phyloP scores from a whole-genome alignment of 1,140 invertebrate genomes.

The Leptopilina boulardi region DNA sequence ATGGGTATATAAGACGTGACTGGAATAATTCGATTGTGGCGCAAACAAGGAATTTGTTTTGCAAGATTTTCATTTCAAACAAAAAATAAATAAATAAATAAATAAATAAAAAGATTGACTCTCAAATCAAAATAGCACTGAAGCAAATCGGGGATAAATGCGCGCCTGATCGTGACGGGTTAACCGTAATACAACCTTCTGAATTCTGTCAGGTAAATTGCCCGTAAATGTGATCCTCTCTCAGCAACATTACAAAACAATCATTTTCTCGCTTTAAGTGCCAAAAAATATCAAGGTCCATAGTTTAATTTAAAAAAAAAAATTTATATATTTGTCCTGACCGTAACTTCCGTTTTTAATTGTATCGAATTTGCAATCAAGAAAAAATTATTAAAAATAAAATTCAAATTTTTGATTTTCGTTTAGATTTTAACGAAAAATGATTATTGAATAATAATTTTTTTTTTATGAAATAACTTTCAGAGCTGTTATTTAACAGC shows the following conservation, averaged over 20 bases:
- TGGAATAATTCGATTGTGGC: too few species aligned
- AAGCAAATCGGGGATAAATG: conserved; percentile 59
- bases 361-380: too few species aligned
- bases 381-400: too few species aligned
- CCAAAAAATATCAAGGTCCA: background rate
- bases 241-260: background rate
- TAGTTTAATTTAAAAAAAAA: background rate
- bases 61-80: conserved; percentile 19
- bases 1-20: too few species aligned
- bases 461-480: too few species aligned
- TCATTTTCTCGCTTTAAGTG: background rate
- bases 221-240: conserved; percentile 35
- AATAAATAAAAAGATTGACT: conserved; percentile 45
- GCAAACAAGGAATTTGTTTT: background rate
- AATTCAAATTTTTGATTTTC: too few species aligned
- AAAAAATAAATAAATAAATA: too few species aligned
- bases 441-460: too few species aligned
- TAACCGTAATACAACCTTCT: conserved; percentile 47
- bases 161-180: conserved; percentile 49
- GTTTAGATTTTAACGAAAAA: too few species aligned
- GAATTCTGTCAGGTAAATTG: conserved; percentile 45
- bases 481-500: background rate
- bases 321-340: background rate
- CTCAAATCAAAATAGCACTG: conserved; percentile 46
- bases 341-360: background rate